Evolutionary conservation across 2,888 invertebrate genomes (phyloP).

Genomic region (Elaeidobius kamerunicus): DNA sequence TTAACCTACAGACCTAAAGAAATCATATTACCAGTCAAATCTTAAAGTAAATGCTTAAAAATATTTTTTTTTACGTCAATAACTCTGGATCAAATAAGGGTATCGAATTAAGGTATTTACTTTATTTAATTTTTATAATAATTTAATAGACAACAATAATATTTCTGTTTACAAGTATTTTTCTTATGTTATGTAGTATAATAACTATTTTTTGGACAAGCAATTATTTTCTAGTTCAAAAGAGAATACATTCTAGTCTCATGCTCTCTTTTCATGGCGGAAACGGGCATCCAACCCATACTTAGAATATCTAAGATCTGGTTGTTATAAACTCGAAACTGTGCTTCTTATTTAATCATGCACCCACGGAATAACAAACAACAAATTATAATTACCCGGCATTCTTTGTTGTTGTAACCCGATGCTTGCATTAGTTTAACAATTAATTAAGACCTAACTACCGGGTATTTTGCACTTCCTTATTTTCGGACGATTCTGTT

Average conservation of each 20-base stretch:
- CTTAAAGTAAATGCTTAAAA: too few relatives aligned
- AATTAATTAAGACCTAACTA: constrained; percentile 26
- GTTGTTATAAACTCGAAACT: constrained; percentile 4
- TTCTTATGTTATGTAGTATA: too few relatives aligned
- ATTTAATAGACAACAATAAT: too few relatives aligned
- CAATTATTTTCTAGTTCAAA: background rate
- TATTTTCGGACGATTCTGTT: background rate
- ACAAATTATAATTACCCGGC: constrained; percentile 24
- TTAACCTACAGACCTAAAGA: too few relatives aligned
- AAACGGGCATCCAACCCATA: constrained; percentile 10
- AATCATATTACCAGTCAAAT: too few relatives aligned
- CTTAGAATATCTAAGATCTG: constrained; percentile 12
- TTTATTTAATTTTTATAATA: too few relatives aligned
- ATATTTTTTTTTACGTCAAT: too few relatives aligned
- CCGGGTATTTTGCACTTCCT: constrained; percentile 22
- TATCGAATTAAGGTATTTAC: too few relatives aligned
- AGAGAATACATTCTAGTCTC: background rate
- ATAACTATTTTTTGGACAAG: too few relatives aligned
- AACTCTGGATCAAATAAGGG: too few relatives aligned
- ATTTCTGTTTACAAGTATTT: too few relatives aligned
- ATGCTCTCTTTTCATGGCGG: background rate
- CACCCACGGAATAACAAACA: constrained; percentile 20
- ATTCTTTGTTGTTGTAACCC: constrained; percentile 26
- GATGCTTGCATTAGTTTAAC: constrained; percentile 25
- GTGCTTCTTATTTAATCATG: constrained; percentile 13